These are phyloP conservation scores for Acholoe squamosa DNA, from an alignment of 2,888 invertebrate species.

Conservation along the genomic window DNA sequence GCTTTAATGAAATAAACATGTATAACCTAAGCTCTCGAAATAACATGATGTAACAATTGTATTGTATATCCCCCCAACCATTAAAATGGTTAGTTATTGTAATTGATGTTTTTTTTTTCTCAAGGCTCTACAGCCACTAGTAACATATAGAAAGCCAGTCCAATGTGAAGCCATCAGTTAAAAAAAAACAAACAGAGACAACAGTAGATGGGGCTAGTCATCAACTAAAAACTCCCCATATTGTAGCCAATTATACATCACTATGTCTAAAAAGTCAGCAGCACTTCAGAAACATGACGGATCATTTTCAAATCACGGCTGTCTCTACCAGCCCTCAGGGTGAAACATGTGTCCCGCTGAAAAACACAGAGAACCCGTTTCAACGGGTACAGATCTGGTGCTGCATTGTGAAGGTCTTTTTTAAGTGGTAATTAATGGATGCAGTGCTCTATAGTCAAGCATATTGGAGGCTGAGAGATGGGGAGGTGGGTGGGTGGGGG, in stretches of 20 bases:
- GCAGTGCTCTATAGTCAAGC: not conserved
- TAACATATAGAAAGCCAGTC: too few relatives aligned
- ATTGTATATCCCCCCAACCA: too few relatives aligned
- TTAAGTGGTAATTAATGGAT: conserved; percentile 3
- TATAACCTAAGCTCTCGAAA: too few relatives aligned
- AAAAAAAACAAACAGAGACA: too few relatives aligned
- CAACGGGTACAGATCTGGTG: not conserved
- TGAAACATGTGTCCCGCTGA: conserved; percentile 20
- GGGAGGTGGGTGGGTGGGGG: not conserved
- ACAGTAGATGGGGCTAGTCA: too few relatives aligned
- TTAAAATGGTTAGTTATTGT: too few relatives aligned
- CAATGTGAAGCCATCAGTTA: too few relatives aligned
- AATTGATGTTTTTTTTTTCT: too few relatives aligned
- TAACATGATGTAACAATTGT: too few relatives aligned
- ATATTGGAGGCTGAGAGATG: not conserved
- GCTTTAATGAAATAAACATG: too few relatives aligned
- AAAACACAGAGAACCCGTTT: not conserved
- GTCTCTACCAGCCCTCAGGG: not conserved
- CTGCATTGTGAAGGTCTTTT: not conserved
- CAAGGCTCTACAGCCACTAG: too few relatives aligned
- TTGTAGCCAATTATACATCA: conserved; percentile 13
- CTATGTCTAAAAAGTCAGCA: not conserved
- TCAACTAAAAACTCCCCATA: not conserved
- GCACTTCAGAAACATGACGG: conserved; percentile 1
- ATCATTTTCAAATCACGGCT: conserved; percentile 14